A percentile compares a stretch with the other conserved stretches of the same genome.
Conservation (phyloP, 1,140 invertebrate species). For the Nebria ingens region DNA sequence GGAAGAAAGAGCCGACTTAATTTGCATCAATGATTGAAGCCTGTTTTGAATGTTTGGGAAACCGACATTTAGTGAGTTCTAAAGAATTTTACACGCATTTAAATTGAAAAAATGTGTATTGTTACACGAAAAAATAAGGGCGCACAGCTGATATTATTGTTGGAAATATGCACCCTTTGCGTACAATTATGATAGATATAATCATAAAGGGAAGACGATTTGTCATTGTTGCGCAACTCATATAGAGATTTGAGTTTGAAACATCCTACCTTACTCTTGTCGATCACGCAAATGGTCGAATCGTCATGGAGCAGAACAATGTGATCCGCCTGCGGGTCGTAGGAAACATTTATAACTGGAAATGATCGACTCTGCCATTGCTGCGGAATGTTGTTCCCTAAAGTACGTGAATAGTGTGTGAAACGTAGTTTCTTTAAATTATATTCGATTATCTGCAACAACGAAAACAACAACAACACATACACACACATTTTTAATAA, state of each 20-base stretch:
- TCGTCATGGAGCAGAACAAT: slow-evolving; percentile 56
- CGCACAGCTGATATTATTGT: background rate
- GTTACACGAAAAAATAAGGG: too few relatives aligned
- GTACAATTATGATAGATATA: too few relatives aligned
- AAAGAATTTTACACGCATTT: background rate
- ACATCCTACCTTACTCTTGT: slow-evolving; percentile 41
- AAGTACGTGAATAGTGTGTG: slow-evolving; percentile 42
- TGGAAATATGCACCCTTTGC: background rate
- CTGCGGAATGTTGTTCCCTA: slow-evolving; percentile 36
- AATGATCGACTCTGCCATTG: slow-evolving; percentile 38
- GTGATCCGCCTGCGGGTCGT: slow-evolving; percentile 44
- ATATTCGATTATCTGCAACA: slow-evolving; percentile 57
- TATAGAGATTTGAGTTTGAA: too few relatives aligned
- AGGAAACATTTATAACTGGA: slow-evolving; percentile 44
- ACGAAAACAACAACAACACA: slow-evolving; percentile 13
- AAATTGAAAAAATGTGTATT: too few relatives aligned
- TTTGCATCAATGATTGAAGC: slow-evolving; percentile 4
- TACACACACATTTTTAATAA: too few relatives aligned
- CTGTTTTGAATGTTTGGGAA: slow-evolving; percentile 9
- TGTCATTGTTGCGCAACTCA: too few relatives aligned
- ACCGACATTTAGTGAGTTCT: background rate
- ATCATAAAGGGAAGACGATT: too few relatives aligned
- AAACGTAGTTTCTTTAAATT: slow-evolving; percentile 44
- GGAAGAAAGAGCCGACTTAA: background rate
- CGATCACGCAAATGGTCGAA: slow-evolving; percentile 47